Evolutionary conservation across 2,113 vertebrate genomes (phyloP), one percentile per base, ranked within the genome.

Genomic region (Regulus satrapa): DNA sequence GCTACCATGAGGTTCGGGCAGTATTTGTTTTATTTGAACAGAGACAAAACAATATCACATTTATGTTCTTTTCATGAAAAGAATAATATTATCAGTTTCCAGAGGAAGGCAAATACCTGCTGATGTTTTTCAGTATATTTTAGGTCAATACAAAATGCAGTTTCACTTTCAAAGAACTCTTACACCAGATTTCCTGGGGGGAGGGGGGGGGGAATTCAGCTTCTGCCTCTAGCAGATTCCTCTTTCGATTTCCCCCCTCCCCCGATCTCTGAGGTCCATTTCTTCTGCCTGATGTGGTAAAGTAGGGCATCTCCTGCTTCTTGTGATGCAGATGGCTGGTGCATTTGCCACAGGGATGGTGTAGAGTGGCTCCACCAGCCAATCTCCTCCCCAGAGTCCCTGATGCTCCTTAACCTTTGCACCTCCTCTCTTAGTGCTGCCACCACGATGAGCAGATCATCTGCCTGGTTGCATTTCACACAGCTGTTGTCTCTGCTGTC

Each of bases 121-220:
- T 61, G 19, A 54, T 79, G 29, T 84, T 48, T 72, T 59, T 74
- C 26, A 54, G 18, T 81, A 3, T 86, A 92, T 88, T 84, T 89
- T 40, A 87, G 72, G 49, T 54, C 4, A 12, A 75, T 51, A 29
- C 0, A 1, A 73, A 72, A 85, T 73, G 10, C 34, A 68, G 19
- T 61, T 81, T 85, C 16, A 20, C 66, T 89, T 89, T 84, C 84
- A 71, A 55, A 93, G 61, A 58, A 63, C 41, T 92, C 92, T 68
- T 68, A 58, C 49, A 58, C 41, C 16, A 54, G 28, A 66, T 79
- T 52, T 86, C 75, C 85, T 17, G 58, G 21, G 54, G 77, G 43
- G 26, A 80, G 8, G 12, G 51, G 18, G 43, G 26, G 73, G 8
- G 12, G 51, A 15, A 58, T 80, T 80, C 32, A 43, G 10, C 51